phyloP scores from a whole-genome alignment of 2,113 vertebrate genomes.

The Lepus americanus region DNA sequence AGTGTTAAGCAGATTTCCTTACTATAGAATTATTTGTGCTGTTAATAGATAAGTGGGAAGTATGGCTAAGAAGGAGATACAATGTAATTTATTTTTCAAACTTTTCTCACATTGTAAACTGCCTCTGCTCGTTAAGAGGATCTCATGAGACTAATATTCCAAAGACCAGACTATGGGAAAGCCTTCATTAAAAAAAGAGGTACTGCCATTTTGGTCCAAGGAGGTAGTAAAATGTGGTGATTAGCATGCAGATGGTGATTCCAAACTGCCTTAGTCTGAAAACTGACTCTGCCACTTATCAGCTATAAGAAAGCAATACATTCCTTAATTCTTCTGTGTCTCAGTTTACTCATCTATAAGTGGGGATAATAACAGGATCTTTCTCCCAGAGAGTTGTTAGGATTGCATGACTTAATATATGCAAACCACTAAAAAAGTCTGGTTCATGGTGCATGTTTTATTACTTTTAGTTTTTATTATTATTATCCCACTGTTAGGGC shows the following conservation, averaged over 20 bases:
- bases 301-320: not conserved
- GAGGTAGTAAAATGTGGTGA: not conserved
- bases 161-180: constrained; percentile 32
- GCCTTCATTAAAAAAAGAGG: constrained; percentile 58
- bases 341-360: constrained; percentile 20
- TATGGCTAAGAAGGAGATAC: not conserved
- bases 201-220: constrained; percentile 4
- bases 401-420: constrained; percentile 19
- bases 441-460: not conserved
- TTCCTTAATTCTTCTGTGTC: constrained; percentile 1
- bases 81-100: constrained; percentile 48
- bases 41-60: not conserved
- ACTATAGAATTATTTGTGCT: not conserved
- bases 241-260: not conserved
- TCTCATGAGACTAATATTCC: constrained; percentile 43
- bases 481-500: not conserved
- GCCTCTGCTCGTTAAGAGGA: not conserved
- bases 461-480: not conserved
- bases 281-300: not conserved
- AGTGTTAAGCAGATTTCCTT: constrained; percentile 32
- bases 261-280: not conserved
- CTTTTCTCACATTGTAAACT: not conserved
- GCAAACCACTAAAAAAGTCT: not conserved
- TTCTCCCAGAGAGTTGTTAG: not conserved
- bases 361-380: not conserved